A percentile compares a stretch with the other conserved stretches of the same genome.
Evolutionary conservation across 1,140 invertebrate species (phyloP).

Genomic region (Parasteatoda tepidariorum): DNA sequence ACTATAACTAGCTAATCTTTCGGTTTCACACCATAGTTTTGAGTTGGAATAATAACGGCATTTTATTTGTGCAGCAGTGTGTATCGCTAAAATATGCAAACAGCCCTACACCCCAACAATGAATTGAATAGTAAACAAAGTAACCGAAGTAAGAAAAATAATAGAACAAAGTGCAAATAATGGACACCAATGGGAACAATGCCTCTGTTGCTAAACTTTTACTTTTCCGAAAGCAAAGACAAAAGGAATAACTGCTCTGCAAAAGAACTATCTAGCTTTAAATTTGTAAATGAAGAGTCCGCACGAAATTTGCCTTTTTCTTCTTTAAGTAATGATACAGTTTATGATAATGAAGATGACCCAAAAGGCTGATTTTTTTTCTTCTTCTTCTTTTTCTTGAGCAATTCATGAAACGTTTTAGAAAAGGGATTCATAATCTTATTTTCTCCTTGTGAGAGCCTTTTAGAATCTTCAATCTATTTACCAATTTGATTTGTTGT

Average conservation of each 20-base stretch:
- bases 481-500: background rate
- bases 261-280: background rate
- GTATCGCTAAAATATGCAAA: background rate
- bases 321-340: slow-evolving; percentile 8
- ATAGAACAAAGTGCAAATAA: slow-evolving; percentile 1
- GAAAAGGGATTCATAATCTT: slow-evolving; percentile 17
- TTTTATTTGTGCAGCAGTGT: background rate
- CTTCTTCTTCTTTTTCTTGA: no score
- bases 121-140: background rate
- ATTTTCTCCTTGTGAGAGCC: background rate
- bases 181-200: slow-evolving; percentile 6
- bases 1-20: no score
- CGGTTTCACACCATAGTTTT: slow-evolving; percentile 15
- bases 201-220: slow-evolving; percentile 25
- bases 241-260: slow-evolving; percentile 18
- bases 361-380: slow-evolving; percentile 17
- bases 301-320: slow-evolving; percentile 6
- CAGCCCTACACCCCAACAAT: background rate
- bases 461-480: background rate
- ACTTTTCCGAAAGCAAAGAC: background rate
- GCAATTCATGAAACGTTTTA: slow-evolving; percentile 12
- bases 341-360: slow-evolving; percentile 37
- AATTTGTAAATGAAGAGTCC: slow-evolving; percentile 10
- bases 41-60: background rate
- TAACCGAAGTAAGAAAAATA: slow-evolving; percentile 1